Evolutionary conservation across 1,140 invertebrate genomes (phyloP).

Genomic region (Oscheius sp.): DNA sequence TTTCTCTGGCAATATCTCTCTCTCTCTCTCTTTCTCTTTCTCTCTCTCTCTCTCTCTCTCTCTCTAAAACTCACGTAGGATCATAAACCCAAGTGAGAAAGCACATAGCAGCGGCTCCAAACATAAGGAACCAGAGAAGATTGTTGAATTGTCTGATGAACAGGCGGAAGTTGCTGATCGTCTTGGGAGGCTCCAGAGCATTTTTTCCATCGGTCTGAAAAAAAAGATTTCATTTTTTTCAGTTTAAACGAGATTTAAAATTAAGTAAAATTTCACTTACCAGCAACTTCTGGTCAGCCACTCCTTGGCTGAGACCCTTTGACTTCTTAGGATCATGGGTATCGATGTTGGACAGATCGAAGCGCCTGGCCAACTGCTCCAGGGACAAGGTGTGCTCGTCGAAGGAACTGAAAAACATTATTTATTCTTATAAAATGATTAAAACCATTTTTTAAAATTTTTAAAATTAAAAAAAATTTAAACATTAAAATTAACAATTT

Average conservation of each 20-base stretch:
- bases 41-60: background rate
- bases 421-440: background rate
- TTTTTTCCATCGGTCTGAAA: constrained; percentile 34
- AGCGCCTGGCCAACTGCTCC: constrained; percentile 16
- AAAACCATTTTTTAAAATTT: background rate
- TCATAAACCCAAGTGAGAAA: constrained; percentile 36
- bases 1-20: background rate
- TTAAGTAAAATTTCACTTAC: background rate
- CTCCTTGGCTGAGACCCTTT: constrained; percentile 18
- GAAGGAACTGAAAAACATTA: constrained; percentile 17
- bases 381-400: constrained; percentile 28
- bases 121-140: constrained; percentile 39
- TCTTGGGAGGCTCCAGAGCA: constrained; percentile 35
- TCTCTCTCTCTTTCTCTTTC: background rate
- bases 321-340: constrained; percentile 12
- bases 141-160: constrained; percentile 38
- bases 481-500: background rate
- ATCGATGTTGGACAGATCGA: constrained; percentile 12
- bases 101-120: constrained; percentile 31
- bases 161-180: constrained; percentile 32
- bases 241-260: no score
- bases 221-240: no score
- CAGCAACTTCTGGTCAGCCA: constrained; percentile 19
- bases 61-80: constrained; percentile 28
- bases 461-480: background rate